These are phyloP conservation scores for Alviniconcha strummeri DNA, from an alignment of 2,888 invertebrate genomes.

Conservation along the genomic window DNA sequence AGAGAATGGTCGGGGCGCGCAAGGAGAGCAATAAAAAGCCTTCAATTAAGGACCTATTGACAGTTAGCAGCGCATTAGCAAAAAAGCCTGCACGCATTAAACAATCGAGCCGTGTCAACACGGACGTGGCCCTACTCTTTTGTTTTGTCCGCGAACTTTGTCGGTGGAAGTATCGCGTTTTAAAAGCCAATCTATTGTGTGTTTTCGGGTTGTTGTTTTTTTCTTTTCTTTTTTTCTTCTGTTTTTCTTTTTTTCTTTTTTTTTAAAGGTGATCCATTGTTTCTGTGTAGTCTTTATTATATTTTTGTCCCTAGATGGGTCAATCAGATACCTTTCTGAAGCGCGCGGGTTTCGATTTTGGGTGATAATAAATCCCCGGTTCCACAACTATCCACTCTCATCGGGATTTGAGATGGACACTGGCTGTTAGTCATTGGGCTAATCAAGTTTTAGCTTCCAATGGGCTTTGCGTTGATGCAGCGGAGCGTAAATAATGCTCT, in stretches of 20 bases:
- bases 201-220: neutral
- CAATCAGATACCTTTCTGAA: no score
- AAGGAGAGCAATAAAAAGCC: constrained; percentile 26
- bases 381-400: no score
- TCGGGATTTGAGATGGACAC: no score
- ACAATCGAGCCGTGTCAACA: constrained; percentile 24
- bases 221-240: neutral
- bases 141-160: constrained; percentile 13
- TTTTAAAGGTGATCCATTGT: neutral
- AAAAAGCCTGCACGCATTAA: constrained; percentile 24
- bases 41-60: constrained; percentile 18
- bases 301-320: neutral
- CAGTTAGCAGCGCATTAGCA: constrained; percentile 20
- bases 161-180: constrained; percentile 11
- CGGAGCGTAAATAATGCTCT: no score
- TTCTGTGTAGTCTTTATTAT: neutral
- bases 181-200: constrained; percentile 12
- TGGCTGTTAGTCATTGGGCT: neutral
- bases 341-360: no score
- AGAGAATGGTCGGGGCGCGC: neutral
- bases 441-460: neutral
- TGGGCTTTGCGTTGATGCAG: no score
- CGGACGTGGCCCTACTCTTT: neutral
- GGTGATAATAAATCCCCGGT: no score
- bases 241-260: neutral